phyloP scores from a whole-genome alignment of 2,888 invertebrate species.

The Branchipolynoe longqiensis region DNA sequence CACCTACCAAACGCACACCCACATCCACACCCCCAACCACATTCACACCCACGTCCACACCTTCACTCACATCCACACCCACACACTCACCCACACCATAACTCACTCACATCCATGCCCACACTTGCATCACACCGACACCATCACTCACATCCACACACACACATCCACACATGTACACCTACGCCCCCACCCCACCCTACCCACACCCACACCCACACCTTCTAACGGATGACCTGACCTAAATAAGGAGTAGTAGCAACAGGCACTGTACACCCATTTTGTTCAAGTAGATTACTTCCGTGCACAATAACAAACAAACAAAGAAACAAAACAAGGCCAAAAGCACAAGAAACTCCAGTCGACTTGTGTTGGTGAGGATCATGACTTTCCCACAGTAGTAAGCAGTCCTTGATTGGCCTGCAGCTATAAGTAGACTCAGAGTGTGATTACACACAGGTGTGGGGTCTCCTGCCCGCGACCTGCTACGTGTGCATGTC shows the following conservation, averaged over 20 bases:
- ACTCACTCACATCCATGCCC: neutral
- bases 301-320: too few species aligned
- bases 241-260: too few species aligned
- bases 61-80: neutral
- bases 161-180: neutral
- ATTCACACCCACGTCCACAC: neutral
- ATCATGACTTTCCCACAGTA: too few species aligned
- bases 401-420: too few species aligned
- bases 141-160: neutral
- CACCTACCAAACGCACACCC: neutral
- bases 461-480: too few species aligned
- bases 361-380: too few species aligned
- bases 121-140: neutral
- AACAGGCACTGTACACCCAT: too few species aligned
- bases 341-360: too few species aligned
- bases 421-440: neutral
- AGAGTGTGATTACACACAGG: neutral
- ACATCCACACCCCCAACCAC: neutral
- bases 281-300: too few species aligned
- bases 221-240: too few species aligned
- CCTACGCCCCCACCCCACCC: neutral
- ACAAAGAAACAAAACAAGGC: too few species aligned
- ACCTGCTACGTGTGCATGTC: neutral
- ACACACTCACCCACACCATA: neutral
- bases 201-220: neutral